Conservation (phyloP, 2,797 vertebrate genomes). For the Chaenodraco wilsoni region DNA sequence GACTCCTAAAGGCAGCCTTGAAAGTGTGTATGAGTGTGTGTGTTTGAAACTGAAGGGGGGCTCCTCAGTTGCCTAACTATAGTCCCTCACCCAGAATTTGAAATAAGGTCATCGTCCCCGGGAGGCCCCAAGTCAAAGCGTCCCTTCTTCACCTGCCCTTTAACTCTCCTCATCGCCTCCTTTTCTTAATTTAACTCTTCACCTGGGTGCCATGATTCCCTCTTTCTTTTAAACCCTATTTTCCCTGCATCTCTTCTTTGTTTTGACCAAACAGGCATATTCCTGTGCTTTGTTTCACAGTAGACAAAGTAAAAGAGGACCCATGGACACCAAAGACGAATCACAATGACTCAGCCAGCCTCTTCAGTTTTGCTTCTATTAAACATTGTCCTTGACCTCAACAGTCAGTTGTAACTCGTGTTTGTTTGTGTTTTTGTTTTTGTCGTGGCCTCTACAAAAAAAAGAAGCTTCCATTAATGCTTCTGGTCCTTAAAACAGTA, state of each 20-base stretch:
- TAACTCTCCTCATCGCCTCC: constrained; percentile 71
- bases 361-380: constrained; percentile 46
- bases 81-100: constrained; percentile 85
- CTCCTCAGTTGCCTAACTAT: constrained; percentile 71
- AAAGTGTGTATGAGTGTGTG: constrained; percentile 52
- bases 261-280: constrained; percentile 37
- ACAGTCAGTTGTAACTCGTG: constrained; percentile 46
- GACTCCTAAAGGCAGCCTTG: constrained; percentile 74
- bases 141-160: constrained; percentile 83
- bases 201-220: constrained; percentile 48
- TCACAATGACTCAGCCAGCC: constrained; percentile 36
- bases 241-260: constrained; percentile 52
- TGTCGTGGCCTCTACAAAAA: constrained; percentile 26
- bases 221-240: constrained; percentile 16
- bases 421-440: constrained; percentile 50
- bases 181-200: constrained; percentile 75
- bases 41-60: constrained; percentile 45
- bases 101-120: constrained; percentile 89
- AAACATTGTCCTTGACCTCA: constrained; percentile 53
- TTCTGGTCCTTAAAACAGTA: constrained; percentile 64
- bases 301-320: constrained; percentile 16
- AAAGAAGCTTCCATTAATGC: constrained; percentile 52
- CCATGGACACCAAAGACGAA: constrained; percentile 19
- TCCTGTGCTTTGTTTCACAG: constrained; percentile 25
- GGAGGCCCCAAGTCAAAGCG: constrained; percentile 87